Percentiles rank a stretch among this genome's conserved stretches.
These are phyloP conservation scores for Dasyprocta punctata DNA, from an alignment of 2,113 vertebrate species.

Conservation along the genomic window DNA sequence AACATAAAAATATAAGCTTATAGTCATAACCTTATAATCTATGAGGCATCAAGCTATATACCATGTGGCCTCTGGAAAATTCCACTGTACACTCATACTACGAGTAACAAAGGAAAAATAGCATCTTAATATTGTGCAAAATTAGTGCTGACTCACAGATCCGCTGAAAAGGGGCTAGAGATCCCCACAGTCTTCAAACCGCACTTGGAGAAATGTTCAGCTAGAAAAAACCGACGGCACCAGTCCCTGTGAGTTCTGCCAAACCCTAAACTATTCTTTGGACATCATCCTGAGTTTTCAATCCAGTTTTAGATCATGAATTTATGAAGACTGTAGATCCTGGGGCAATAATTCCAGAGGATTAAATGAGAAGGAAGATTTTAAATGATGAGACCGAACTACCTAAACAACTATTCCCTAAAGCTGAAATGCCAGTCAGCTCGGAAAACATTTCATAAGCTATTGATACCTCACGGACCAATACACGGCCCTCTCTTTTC, in stretches of 20 bases:
- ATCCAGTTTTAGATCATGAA: background rate
- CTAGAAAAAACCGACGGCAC: background rate
- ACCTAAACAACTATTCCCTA: background rate
- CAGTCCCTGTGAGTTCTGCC: background rate
- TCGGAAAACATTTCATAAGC: background rate
- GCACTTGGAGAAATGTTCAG: background rate
- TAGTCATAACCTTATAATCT: background rate
- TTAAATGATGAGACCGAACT: background rate
- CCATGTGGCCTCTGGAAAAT: background rate
- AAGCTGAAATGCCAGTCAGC: background rate
- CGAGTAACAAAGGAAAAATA: conserved; percentile 4
- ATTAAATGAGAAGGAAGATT: background rate
- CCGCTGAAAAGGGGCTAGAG: background rate
- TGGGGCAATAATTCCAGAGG: background rate
- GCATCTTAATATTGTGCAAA: conserved; percentile 3
- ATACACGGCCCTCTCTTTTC: background rate
- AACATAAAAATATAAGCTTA: background rate
- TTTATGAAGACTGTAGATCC: background rate
- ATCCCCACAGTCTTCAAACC: background rate
- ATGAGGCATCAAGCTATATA: background rate
- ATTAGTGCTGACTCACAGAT: background rate
- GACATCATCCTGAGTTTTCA: background rate
- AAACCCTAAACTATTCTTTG: background rate
- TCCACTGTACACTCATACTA: background rate
- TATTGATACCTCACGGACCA: background rate